Percentiles rank a stretch among this genome's conserved stretches.
Evolutionary conservation across 2,888 invertebrate species (phyloP).

Genomic region (Acrocera orbiculus): DNA sequence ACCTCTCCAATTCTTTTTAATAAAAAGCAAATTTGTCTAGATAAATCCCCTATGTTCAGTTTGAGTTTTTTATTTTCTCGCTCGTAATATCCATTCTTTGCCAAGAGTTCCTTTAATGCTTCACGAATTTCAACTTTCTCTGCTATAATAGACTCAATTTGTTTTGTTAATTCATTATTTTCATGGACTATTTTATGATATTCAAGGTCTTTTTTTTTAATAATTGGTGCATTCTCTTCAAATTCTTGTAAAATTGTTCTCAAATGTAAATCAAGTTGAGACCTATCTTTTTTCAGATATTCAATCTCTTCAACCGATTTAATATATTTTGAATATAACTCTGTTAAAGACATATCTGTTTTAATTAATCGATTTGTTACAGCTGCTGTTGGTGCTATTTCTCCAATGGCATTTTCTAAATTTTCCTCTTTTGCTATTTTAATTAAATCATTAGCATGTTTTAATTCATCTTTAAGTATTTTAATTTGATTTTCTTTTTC

Average conservation of each 20-base stretch:
- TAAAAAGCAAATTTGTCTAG: conserved; percentile 65
- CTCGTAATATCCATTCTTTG: conserved; percentile 47
- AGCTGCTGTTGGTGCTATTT: conserved; percentile 75
- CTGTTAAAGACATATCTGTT: conserved; percentile 77
- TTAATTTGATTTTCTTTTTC: conserved; percentile 53
- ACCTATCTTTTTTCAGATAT: conserved; percentile 63
- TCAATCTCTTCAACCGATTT: conserved; percentile 57
- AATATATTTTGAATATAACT: conserved; percentile 77
- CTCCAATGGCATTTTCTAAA: conserved; percentile 56
- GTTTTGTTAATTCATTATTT: conserved; percentile 48
- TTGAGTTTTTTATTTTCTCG: conserved; percentile 65
- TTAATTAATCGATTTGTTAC: conserved; percentile 69
- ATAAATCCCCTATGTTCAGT: conserved; percentile 60
- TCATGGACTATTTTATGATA: conserved; percentile 59
- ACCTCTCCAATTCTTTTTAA: conserved; percentile 67
- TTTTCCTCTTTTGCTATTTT: conserved; percentile 52
- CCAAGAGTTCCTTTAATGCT: conserved; percentile 43
- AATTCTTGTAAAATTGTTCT: conserved; percentile 69
- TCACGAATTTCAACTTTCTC: conserved; percentile 44
- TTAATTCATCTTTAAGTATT: conserved; percentile 57
- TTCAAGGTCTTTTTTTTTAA: conserved; percentile 68
- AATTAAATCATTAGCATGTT: conserved; percentile 67
- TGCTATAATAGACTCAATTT: conserved; percentile 49
- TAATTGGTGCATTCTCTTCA: conserved; percentile 71
- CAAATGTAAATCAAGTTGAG: conserved; percentile 60